Evolutionary conservation across 2,113 vertebrate species (phyloP).

Genomic region (Lycaon pictus): DNA sequence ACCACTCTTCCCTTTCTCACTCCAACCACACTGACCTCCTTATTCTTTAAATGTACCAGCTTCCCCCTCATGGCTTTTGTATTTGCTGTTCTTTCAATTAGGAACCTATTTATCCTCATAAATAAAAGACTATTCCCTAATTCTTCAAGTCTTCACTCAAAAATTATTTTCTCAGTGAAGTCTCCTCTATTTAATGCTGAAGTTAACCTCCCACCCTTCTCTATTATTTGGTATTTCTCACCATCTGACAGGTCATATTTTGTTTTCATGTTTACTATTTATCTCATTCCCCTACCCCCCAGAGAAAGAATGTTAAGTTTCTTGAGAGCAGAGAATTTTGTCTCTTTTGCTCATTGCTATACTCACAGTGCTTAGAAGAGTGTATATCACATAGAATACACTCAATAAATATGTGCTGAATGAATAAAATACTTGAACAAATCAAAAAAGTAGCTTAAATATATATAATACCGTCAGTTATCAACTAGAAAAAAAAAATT

Average conservation of each 20-base stretch:
- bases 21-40: not conserved
- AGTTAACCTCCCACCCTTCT: not conserved
- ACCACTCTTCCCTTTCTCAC: not conserved
- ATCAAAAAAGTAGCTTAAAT: not conserved
- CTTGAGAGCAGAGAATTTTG: not conserved
- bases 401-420: not conserved
- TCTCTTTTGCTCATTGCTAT: not conserved
- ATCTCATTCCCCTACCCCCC: not conserved
- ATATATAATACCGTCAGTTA: not conserved
- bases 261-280: not conserved
- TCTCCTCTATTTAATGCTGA: not conserved
- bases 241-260: not conserved
- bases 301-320: not conserved
- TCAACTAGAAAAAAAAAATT: not conserved
- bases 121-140: not conserved
- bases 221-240: not conserved
- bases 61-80: not conserved
- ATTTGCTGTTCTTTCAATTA: not conserved
- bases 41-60: not conserved
- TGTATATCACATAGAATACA: not conserved
- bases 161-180: not conserved
- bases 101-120: not conserved
- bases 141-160: not conserved
- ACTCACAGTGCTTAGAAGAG: not conserved
- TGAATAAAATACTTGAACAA: conserved; percentile 10